Conservation (phyloP, 2,888 invertebrate genomes). For the Cepaea hortensis region DNA sequence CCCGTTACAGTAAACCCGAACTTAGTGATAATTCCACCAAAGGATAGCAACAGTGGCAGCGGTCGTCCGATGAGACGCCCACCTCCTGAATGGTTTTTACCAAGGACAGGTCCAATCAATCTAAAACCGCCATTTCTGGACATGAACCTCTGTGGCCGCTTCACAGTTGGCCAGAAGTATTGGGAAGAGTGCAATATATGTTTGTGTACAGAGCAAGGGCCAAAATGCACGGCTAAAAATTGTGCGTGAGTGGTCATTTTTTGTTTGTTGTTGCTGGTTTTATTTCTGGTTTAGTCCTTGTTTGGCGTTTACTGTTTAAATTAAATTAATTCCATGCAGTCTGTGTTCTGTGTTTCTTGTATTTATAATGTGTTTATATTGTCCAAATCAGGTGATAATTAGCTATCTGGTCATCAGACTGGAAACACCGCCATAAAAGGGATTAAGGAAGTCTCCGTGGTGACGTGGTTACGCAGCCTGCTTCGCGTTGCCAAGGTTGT, state of each 20-base stretch:
- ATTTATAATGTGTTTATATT: too few relatives aligned
- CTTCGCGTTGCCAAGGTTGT: too few relatives aligned
- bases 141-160: slow-evolving; percentile 15
- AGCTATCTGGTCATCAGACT: too few relatives aligned
- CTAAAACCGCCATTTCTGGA: neutral
- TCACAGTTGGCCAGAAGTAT: slow-evolving; percentile 29
- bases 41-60: neutral
- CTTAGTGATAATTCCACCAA: neutral
- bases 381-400: too few relatives aligned
- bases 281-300: too few relatives aligned
- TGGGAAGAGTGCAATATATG: slow-evolving; percentile 49
- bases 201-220: slow-evolving; percentile 44
- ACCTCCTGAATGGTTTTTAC: neutral
- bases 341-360: too few relatives aligned
- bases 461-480: too few relatives aligned
- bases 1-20: neutral
- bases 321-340: too few relatives aligned
- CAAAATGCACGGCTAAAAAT: slow-evolving; percentile 46
- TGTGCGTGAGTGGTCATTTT: slow-evolving; percentile 16
- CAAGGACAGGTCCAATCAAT: neutral
- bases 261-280: too few relatives aligned
- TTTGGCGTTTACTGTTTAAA: too few relatives aligned
- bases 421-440: too few relatives aligned
- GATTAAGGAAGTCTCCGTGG: too few relatives aligned
- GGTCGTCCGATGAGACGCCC: slow-evolving; percentile 37